Evolutionary conservation across 2,113 vertebrate species (phyloP), one percentile per base, ranked within the genome.

Genomic region (Cheilinus undulatus): DNA sequence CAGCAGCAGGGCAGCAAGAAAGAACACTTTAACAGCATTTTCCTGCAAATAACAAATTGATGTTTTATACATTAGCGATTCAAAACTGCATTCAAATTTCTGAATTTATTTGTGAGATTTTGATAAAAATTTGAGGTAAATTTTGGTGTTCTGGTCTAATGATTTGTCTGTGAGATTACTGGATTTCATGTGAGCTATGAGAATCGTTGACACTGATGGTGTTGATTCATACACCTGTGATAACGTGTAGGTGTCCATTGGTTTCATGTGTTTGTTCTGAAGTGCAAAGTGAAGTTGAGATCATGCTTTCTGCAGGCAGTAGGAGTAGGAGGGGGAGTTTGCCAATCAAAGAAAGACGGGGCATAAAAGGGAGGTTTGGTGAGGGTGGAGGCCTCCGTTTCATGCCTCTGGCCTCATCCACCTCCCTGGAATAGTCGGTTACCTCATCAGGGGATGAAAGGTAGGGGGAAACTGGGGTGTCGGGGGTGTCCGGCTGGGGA

Each of bases 371-470:
- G 61, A 52, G 51, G 59, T 38, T 43, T 17, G 51, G 27, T 68
- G 74, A 65, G 49, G 38, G 43, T 19, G 23, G 28, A 38, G 74
- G 26, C 54, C 52, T 65, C 53, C 38, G 28, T 65, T 52, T 79
- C 85, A 89, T 87, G 88, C 77, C 74, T 43, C 68, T 58, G 48
- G 53, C 49, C 78, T 63, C 65, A 24, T 53, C 71, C 73, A 74
- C 77, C 56, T 58, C 62, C 48, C 22, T 49, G 22, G 4, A 75
- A 46, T 51, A 62, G 74, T 70, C 24, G 28, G 83, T 94, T 94
- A 95, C 93, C 94, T 95, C 89, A 61, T 92, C 80, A 0, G 92
- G 89, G 84, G 93, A 90, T 10, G 87, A 71, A 72, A 92, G 80
- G 80, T 85, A 79, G 67, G 91, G 90, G 85, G 89, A 80, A 78